A percentile compares a stretch with the other conserved stretches of the same genome.
These are phyloP conservation scores for Hystrix brachyura DNA, from an alignment of 2,113 vertebrate species.

Conservation along the genomic window DNA sequence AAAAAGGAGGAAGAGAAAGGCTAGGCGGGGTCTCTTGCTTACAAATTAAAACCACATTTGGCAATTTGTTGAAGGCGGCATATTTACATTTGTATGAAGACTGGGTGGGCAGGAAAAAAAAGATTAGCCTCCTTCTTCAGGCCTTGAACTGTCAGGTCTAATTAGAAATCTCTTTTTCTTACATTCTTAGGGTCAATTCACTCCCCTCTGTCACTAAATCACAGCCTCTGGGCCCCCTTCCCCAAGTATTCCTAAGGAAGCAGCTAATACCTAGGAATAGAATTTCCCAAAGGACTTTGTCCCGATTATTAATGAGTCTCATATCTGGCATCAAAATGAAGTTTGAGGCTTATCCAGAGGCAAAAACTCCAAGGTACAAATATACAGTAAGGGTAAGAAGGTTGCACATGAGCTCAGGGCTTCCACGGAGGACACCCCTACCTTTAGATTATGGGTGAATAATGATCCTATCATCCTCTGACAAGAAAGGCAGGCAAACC, in stretches of 20 bases:
- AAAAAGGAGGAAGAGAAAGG: constrained; percentile 53
- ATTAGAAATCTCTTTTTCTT: constrained; percentile 85
- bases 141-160: constrained; percentile 88
- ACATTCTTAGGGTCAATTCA: constrained; percentile 81
- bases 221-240: background rate
- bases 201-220: constrained; percentile 75
- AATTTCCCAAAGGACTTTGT: background rate
- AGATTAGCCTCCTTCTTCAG: constrained; percentile 87
- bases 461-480: background rate
- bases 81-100: constrained; percentile 90
- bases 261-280: constrained; percentile 66
- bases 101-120: constrained; percentile 88
- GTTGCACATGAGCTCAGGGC: background rate
- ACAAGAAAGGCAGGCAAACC: background rate
- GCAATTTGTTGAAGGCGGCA: constrained; percentile 87
- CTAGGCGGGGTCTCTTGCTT: constrained; percentile 76
- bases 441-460: background rate
- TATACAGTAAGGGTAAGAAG: background rate
- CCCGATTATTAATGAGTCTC: constrained; percentile 67
- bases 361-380: background rate
- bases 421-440: background rate
- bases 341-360: constrained; percentile 22
- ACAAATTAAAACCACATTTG: constrained; percentile 92
- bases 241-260: constrained; percentile 27
- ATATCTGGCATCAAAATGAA: constrained; percentile 53